phyloP scores from a whole-genome alignment of 2,888 invertebrate genomes.

The Rotaria sp. region DNA sequence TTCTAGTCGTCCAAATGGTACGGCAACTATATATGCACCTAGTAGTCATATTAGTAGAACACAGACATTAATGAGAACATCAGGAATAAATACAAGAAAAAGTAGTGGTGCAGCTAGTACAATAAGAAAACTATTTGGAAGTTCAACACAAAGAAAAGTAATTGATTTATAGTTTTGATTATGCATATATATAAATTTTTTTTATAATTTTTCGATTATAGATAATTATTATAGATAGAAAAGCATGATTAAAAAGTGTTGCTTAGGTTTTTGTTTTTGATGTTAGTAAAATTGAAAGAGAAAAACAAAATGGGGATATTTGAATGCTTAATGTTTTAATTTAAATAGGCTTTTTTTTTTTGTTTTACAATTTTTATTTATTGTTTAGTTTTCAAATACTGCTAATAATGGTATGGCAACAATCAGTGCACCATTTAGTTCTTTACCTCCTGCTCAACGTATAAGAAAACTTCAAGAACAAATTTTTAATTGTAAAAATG shows the following conservation, averaged over 20 bases:
- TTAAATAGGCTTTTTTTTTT: no score
- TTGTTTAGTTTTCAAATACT: background rate
- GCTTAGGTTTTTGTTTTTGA: no score
- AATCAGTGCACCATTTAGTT: background rate
- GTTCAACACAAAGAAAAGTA: conserved; percentile 10
- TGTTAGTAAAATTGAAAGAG: no score
- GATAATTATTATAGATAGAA: no score
- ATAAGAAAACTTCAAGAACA: conserved; percentile 10
- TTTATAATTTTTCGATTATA: no score
- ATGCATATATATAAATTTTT: no score
- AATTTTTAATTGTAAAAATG: background rate
- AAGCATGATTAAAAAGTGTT: no score
- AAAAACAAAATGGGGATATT: no score
- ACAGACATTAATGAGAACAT: background rate
- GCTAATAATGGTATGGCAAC: background rate
- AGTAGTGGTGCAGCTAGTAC: background rate
- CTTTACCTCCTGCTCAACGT: conserved; percentile 27
- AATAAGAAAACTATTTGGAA: background rate
- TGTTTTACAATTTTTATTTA: background rate
- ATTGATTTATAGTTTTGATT: background rate
- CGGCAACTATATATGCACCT: background rate
- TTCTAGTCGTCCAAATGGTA: background rate
- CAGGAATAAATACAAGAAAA: background rate
- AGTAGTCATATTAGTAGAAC: background rate
- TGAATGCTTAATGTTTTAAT: no score